Evolutionary conservation across 2,888 invertebrate species (phyloP).

Genomic region (Gonocerus acuteangulatus): DNA sequence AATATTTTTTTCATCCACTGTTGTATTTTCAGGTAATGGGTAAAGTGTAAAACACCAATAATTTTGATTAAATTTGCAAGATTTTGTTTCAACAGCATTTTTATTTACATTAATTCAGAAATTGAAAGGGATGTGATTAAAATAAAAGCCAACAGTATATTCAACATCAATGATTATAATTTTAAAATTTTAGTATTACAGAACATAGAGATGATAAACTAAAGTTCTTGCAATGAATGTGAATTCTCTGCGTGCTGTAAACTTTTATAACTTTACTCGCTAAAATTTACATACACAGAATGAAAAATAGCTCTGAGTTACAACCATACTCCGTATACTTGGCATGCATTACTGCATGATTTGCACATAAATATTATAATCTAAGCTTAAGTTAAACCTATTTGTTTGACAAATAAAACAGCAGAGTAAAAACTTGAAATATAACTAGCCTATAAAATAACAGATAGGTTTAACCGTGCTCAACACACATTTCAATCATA

Average conservation of each 20-base stretch:
- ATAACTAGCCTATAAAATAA: slow-evolving; percentile 14
- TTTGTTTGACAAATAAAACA: slow-evolving; percentile 30
- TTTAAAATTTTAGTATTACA: slow-evolving; percentile 39
- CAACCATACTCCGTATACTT: slow-evolving; percentile 37
- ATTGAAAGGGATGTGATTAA: neutral
- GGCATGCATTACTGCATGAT: slow-evolving; percentile 32
- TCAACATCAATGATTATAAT: slow-evolving; percentile 38
- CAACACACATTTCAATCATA: slow-evolving; percentile 35
- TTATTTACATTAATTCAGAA: neutral
- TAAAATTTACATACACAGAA: slow-evolving; percentile 37
- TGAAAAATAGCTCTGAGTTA: slow-evolving; percentile 37
- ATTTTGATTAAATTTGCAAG: no score
- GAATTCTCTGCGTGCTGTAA: slow-evolving; percentile 36
- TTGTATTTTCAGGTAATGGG: no score
- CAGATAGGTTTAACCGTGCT: slow-evolving; percentile 35
- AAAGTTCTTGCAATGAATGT: slow-evolving; percentile 35
- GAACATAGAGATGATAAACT: slow-evolving; percentile 39
- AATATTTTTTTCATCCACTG: no score
- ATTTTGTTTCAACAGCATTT: no score
- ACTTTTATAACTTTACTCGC: slow-evolving; percentile 34
- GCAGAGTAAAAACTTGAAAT: slow-evolving; percentile 15
- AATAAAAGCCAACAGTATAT: slow-evolving; percentile 20
- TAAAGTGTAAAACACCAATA: no score
- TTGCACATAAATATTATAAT: slow-evolving; percentile 36
- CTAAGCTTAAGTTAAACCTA: slow-evolving; percentile 35